Conservation (phyloP, 2,113 vertebrate genomes). For the Lynx canadensis region DNA sequence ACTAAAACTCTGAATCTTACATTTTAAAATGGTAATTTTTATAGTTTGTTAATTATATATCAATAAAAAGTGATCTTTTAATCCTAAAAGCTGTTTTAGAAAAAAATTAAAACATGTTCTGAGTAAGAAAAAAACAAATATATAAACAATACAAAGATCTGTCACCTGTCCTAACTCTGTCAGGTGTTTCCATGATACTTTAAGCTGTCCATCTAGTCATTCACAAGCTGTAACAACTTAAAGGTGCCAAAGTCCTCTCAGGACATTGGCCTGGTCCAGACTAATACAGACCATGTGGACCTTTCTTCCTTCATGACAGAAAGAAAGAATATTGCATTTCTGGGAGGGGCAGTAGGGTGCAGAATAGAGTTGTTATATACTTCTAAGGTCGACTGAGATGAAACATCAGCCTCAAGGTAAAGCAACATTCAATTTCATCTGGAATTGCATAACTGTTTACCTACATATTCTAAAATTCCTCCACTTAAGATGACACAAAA, state of each 20-base stretch:
- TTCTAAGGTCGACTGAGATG: background rate
- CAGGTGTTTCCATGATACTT: background rate
- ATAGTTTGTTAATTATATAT: background rate
- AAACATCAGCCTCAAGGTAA: constrained; percentile 16
- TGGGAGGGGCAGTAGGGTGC: background rate
- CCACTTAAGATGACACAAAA: constrained; percentile 46
- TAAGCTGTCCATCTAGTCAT: background rate
- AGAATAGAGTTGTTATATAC: background rate
- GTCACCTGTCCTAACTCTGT: background rate
- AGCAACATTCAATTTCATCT: background rate
- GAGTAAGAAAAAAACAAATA: background rate
- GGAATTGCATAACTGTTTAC: background rate
- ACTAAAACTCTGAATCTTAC: background rate
- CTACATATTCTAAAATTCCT: constrained; percentile 48
- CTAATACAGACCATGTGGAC: background rate
- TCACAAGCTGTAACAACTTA: background rate
- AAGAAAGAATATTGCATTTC: background rate
- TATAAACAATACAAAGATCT: background rate
- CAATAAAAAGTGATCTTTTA: background rate
- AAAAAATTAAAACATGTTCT: background rate
- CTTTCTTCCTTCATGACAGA: background rate
- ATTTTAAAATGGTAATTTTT: background rate
- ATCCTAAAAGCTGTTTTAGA: background rate
- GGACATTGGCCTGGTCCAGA: background rate
- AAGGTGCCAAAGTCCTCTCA: background rate